Evolutionary conservation across 2,113 vertebrate species (phyloP).

Genomic region (Muscicapa adusta): DNA sequence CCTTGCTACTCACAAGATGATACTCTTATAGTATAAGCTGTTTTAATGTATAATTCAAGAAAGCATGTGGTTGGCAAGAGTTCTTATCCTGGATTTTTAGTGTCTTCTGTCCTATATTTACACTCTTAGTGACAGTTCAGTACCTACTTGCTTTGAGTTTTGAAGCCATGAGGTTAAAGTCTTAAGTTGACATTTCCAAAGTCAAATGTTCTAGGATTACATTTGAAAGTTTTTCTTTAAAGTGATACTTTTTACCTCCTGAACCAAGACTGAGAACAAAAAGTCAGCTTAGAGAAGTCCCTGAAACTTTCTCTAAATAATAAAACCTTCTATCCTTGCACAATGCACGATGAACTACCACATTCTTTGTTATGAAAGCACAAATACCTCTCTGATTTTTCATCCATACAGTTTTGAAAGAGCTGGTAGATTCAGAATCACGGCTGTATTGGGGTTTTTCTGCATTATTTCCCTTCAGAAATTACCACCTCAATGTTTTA

Average conservation of each 20-base stretch:
- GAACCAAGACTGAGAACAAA: neutral
- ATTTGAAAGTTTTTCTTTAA: neutral
- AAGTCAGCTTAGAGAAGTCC: neutral
- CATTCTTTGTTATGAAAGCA: neutral
- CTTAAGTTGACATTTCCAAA: slow-evolving; percentile 32
- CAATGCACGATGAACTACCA: neutral
- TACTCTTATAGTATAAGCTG: slow-evolving; percentile 48
- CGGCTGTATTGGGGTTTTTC: neutral
- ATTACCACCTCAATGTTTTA: neutral
- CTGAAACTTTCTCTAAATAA: neutral
- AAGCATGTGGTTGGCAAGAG: neutral
- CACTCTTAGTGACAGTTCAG: slow-evolving; percentile 10
- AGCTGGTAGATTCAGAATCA: neutral
- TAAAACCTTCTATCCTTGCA: neutral
- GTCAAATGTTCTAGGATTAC: neutral
- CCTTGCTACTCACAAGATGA: slow-evolving; percentile 26
- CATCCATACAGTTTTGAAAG: neutral
- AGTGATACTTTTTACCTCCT: rapidly evolving
- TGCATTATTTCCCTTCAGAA: neutral
- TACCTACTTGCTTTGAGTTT: slow-evolving; percentile 4
- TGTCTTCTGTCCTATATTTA: slow-evolving; percentile 21
- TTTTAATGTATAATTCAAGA: slow-evolving; percentile 60
- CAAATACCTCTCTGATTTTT: neutral
- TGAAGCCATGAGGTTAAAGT: slow-evolving; percentile 27
- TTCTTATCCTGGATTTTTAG: slow-evolving; percentile 61